These are phyloP conservation scores for Cotesia vestalis DNA, from an alignment of 1,140 invertebrate genomes.

Conservation along the genomic window DNA sequence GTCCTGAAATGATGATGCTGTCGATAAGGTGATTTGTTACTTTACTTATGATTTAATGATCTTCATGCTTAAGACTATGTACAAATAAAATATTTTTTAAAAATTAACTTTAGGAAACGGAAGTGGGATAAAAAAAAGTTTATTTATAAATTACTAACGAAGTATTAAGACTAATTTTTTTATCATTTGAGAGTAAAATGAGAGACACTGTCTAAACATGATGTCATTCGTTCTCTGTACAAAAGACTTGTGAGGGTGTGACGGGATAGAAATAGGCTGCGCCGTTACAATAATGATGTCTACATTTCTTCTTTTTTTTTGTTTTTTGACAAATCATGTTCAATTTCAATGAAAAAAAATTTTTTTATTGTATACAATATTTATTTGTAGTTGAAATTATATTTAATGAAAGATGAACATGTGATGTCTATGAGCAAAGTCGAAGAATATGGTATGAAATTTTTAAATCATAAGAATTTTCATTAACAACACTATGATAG, in stretches of 20 bases:
- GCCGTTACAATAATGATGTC: neutral
- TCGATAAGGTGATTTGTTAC: conserved; percentile 4
- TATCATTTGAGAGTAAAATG: neutral
- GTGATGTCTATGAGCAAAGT: too few species aligned
- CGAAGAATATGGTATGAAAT: too few species aligned
- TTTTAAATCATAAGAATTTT: too few species aligned
- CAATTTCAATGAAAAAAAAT: neutral
- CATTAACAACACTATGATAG: too few species aligned
- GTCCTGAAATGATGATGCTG: conserved; percentile 1
- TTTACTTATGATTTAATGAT: neutral
- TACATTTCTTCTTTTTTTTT: neutral
- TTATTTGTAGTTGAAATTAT: neutral
- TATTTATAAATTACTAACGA: neutral
- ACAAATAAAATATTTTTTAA: too few species aligned
- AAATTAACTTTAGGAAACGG: too few species aligned
- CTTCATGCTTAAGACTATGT: neutral
- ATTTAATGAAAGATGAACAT: too few species aligned
- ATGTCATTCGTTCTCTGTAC: conserved; percentile 19
- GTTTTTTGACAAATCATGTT: neutral
- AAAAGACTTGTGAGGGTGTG: conserved; percentile 24
- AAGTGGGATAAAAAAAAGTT: too few species aligned
- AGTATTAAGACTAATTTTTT: neutral
- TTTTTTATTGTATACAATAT: too few species aligned
- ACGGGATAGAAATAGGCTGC: conserved; percentile 18
- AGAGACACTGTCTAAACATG: conserved; percentile 21